Conservation (phyloP, 2,113 vertebrate genomes). For the Helogale parvula region DNA sequence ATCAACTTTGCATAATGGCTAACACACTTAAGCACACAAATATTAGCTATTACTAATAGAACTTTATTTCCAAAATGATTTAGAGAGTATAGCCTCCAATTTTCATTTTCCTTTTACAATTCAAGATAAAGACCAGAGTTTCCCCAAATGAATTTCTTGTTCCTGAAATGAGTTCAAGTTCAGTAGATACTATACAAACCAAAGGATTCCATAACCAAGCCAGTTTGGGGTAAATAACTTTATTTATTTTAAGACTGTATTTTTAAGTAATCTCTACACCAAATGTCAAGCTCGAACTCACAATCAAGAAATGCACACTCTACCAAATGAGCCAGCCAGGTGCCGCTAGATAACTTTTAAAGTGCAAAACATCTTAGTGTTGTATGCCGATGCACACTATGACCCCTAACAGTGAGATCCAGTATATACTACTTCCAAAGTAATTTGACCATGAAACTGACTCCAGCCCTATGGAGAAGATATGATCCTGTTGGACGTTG, state of each 20-base stretch:
- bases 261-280: too few relatives aligned
- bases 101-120: slow-evolving; percentile 24
- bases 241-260: neutral
- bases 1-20: neutral
- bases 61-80: neutral
- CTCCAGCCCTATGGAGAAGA: neutral
- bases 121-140: slow-evolving; percentile 19
- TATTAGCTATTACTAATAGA: slow-evolving; percentile 34
- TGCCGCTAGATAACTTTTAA: neutral
- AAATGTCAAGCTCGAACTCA: too few relatives aligned
- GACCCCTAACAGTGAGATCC: neutral
- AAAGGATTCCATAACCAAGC: neutral
- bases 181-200: neutral
- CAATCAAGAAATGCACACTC: too few relatives aligned
- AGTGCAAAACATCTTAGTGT: neutral
- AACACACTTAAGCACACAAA: slow-evolving; percentile 8
- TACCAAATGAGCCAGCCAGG: too few relatives aligned
- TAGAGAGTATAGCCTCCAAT: neutral
- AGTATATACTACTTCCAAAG: neutral
- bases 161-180: neutral
- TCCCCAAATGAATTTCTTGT: neutral
- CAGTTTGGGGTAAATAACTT: neutral
- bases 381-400: neutral
- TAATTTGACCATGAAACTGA: neutral
- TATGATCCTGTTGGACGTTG: neutral